Percentiles rank a stretch among this genome's conserved stretches.
phyloP scores from a whole-genome alignment of 2,888 invertebrate genomes.

The Drosophila formosana region DNA sequence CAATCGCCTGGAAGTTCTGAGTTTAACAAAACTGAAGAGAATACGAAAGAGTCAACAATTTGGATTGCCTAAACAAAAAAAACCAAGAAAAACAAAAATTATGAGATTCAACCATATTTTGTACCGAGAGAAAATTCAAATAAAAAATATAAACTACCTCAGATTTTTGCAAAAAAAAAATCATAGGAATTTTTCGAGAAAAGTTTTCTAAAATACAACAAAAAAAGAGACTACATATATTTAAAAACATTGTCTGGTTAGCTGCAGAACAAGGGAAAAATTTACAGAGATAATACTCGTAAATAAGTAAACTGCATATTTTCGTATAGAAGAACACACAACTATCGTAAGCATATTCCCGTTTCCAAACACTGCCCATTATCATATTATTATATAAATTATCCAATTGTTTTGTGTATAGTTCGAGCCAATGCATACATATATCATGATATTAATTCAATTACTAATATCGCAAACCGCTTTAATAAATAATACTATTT shows the following conservation, averaged over 20 bases:
- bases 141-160: constrained; percentile 74
- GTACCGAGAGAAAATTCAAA: constrained; percentile 70
- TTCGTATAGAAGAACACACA: constrained; percentile 28
- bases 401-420: constrained; percentile 49
- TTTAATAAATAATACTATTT: constrained; percentile 62
- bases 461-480: constrained; percentile 54
- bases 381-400: constrained; percentile 8
- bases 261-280: constrained; percentile 69
- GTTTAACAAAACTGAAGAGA: constrained; percentile 27
- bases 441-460: constrained; percentile 35
- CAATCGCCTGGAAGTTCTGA: constrained; percentile 58
- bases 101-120: constrained; percentile 60
- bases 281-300: constrained; percentile 41
- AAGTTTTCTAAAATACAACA: constrained; percentile 68
- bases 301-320: constrained; percentile 65
- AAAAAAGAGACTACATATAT: constrained; percentile 55
- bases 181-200: constrained; percentile 72
- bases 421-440: constrained; percentile 35
- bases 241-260: constrained; percentile 50
- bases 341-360: constrained; percentile 14
- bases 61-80: constrained; percentile 40
- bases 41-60: constrained; percentile 23
- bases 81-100: not conserved
- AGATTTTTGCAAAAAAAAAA: constrained; percentile 67
- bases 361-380: constrained; percentile 32